These are phyloP conservation scores for Bergia sp. DNA, from an alignment of 92 coral and sea anemone genomes.

Conservation along the genomic window DNA sequence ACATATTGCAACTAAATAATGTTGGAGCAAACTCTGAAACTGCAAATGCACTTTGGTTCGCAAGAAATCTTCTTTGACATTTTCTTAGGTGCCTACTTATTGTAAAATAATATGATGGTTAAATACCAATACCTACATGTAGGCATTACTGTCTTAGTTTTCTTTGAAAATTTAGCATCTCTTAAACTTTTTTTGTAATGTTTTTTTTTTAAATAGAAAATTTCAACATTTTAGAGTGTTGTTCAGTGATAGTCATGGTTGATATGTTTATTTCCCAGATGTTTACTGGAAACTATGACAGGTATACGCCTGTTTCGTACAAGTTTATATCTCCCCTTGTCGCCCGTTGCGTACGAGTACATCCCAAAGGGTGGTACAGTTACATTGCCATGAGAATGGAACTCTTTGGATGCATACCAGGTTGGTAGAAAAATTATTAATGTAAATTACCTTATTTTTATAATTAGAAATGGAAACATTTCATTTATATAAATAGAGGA, in stretches of 20 bases:
- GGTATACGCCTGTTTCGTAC: constrained; percentile 41
- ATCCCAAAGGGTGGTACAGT: constrained; percentile 43
- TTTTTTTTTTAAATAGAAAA: too few relatives aligned
- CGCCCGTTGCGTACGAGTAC: constrained; percentile 25
- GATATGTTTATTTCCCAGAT: not conserved
- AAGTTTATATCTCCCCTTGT: constrained; percentile 33
- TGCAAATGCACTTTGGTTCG: not conserved
- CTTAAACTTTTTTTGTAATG: too few relatives aligned
- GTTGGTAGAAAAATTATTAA: not conserved
- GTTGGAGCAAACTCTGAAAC: too few relatives aligned
- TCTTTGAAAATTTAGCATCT: not conserved
- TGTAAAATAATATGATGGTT: too few relatives aligned
- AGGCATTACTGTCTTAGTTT: not conserved
- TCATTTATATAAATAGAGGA: too few relatives aligned
- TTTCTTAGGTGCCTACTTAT: not conserved
- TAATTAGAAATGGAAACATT: not conserved
- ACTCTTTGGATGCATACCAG: constrained; percentile 41
- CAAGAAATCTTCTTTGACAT: not conserved
- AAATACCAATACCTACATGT: too few relatives aligned
- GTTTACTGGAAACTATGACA: constrained; percentile 34
- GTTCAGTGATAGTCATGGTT: not conserved
- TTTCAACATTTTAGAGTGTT: too few relatives aligned
- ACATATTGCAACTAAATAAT: too few relatives aligned
- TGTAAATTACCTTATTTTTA: not conserved
- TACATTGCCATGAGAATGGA: constrained; percentile 26